phyloP scores from a whole-genome alignment of 2,888 invertebrate species.

The Ischnus inquisitorius region DNA sequence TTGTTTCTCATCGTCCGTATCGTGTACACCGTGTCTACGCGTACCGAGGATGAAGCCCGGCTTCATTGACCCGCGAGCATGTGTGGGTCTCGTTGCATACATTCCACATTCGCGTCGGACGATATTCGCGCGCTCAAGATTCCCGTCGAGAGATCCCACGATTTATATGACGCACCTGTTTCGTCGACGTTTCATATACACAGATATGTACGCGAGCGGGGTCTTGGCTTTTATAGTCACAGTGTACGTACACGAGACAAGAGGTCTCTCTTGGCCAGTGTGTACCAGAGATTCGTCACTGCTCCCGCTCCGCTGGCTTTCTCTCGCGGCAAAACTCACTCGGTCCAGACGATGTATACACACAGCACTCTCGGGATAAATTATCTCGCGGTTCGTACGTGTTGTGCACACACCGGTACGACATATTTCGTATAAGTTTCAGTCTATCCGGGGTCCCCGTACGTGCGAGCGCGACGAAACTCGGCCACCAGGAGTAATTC shows the following conservation, averaged over 20 bases:
- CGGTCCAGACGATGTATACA: slow-evolving; percentile 17
- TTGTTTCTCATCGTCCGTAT: background rate
- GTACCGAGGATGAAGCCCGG: background rate
- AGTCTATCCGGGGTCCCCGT: background rate
- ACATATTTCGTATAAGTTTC: slow-evolving; percentile 12
- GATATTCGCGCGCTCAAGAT: slow-evolving; percentile 40
- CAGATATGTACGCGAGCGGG: background rate
- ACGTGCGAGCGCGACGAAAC: slow-evolving; percentile 33
- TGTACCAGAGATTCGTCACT: slow-evolving; percentile 56
- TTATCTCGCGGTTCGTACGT: slow-evolving; percentile 7
- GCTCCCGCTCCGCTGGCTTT: slow-evolving; percentile 46
- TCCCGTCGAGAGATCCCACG: slow-evolving; percentile 33
- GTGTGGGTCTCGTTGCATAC: background rate
- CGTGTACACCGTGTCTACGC: background rate
- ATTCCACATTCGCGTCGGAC: background rate
- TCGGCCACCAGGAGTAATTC: slow-evolving; percentile 42
- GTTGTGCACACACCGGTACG: background rate
- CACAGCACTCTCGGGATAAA: slow-evolving; percentile 14
- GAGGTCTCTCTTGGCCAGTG: background rate
- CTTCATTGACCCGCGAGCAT: background rate
- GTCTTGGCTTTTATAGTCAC: slow-evolving; percentile 15
- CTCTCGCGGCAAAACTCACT: slow-evolving; percentile 42
- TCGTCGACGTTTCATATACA: slow-evolving; percentile 23
- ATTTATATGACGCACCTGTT: slow-evolving; percentile 67
- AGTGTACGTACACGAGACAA: slow-evolving; percentile 16